Evolutionary conservation across 2,113 vertebrate genomes (phyloP).

Genomic region (Cheilinus undulatus): DNA sequence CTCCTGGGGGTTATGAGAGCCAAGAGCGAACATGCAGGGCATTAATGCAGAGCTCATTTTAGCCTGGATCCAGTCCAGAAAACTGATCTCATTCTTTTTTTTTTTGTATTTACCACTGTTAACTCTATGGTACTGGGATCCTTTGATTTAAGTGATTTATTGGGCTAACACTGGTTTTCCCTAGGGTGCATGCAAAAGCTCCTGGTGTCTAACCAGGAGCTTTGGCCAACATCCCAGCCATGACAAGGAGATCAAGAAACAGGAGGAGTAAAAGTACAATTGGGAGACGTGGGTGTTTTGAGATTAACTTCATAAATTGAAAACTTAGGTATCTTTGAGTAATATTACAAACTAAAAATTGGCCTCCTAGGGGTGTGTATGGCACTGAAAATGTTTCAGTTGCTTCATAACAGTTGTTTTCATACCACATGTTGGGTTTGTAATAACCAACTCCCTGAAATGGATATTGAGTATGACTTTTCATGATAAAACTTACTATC

Average conservation of each 20-base stretch:
- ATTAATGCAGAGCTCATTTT: slow-evolving; percentile 56
- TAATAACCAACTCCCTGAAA: slow-evolving; percentile 25
- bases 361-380: neutral
- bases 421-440: no score
- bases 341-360: neutral
- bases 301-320: neutral
- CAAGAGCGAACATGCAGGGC: slow-evolving; percentile 45
- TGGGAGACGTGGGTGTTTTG: neutral
- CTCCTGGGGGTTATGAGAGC: slow-evolving; percentile 56
- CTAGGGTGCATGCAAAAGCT: neutral
- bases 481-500: no score
- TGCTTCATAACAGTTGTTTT: no score
- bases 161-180: slow-evolving; percentile 7
- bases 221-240: neutral
- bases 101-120: slow-evolving; percentile 17
- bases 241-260: neutral
- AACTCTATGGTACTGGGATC: slow-evolving; percentile 15
- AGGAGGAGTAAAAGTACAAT: slow-evolving; percentile 7
- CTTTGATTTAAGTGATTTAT: slow-evolving; percentile 44
- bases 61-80: slow-evolving; percentile 22
- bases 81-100: neutral
- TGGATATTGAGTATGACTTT: neutral
- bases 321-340: neutral
- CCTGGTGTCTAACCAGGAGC: slow-evolving; percentile 17
- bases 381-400: slow-evolving; percentile 17